These are phyloP conservation scores for Pycnonotus jocosus DNA, from an alignment of 2,113 vertebrate species.

Conservation along the genomic window DNA sequence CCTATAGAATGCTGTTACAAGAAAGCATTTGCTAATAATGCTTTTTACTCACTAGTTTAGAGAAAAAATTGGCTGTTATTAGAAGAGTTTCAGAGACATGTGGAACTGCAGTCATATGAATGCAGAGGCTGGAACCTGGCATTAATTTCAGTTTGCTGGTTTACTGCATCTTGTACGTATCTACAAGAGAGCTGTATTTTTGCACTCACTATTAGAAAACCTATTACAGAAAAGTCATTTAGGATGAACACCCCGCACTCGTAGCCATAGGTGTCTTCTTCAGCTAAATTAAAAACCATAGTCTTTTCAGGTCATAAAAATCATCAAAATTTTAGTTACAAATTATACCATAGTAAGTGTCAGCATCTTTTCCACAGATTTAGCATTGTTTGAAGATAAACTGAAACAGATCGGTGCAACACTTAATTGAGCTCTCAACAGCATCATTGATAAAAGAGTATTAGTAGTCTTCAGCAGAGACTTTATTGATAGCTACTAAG, in stretches of 20 bases:
- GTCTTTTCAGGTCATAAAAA: conserved; percentile 31
- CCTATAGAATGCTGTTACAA: neutral
- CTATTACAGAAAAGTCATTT: conserved; percentile 43
- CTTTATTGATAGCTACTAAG: neutral
- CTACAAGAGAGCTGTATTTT: conserved; percentile 15
- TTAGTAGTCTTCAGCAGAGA: neutral
- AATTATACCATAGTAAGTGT: neutral
- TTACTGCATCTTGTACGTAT: conserved; percentile 23
- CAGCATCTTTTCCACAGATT: conserved; percentile 52
- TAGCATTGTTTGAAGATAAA: conserved; percentile 43
- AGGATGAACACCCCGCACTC: neutral
- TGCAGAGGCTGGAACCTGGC: conserved; percentile 37
- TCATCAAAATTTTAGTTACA: conserved; percentile 38
- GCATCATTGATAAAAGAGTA: neutral
- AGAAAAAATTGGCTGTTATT: conserved; percentile 25
- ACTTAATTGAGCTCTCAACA: conserved; percentile 32
- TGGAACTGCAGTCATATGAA: conserved; percentile 20
- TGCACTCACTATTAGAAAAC: conserved; percentile 33
- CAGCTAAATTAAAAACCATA: conserved; percentile 41
- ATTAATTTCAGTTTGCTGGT: conserved; percentile 43
- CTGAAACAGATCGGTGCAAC: neutral
- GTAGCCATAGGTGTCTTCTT: conserved; percentile 26
- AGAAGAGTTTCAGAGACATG: conserved; percentile 11
- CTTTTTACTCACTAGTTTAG: conserved; percentile 9
- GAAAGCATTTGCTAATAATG: neutral